phyloP scores from a whole-genome alignment of 2,888 invertebrate species.

The Amiota communis region DNA sequence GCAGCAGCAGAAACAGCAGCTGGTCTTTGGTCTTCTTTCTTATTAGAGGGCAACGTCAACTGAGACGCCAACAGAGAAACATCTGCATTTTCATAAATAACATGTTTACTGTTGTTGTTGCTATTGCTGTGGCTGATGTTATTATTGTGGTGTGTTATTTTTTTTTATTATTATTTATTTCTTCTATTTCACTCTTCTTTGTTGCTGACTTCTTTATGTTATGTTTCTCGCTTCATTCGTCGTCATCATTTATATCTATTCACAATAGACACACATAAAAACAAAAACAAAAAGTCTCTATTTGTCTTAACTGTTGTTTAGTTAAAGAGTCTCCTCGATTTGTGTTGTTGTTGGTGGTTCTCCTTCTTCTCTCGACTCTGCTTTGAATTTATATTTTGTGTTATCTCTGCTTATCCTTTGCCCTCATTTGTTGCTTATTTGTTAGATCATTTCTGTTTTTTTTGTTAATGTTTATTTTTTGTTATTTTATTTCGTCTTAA shows the following conservation, averaged over 20 bases:
- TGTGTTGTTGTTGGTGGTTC: slow-evolving; percentile 39
- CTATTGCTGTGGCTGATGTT: neutral
- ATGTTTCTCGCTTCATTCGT: slow-evolving; percentile 5
- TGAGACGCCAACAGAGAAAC: neutral
- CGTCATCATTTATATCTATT: slow-evolving; percentile 3
- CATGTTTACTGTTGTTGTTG: slow-evolving; percentile 16
- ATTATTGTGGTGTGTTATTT: no score
- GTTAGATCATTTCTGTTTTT: slow-evolving; percentile 9
- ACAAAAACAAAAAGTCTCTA: neutral
- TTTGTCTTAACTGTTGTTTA: neutral
- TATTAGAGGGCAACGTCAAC: slow-evolving; percentile 10
- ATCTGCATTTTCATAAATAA: slow-evolving; percentile 30
- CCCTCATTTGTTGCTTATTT: neutral
- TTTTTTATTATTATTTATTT: no score
- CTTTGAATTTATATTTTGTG: neutral
- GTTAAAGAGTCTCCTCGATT: slow-evolving; percentile 3
- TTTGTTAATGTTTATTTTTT: neutral
- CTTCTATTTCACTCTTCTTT: neutral
- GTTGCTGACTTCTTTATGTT: neutral
- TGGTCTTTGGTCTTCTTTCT: neutral
- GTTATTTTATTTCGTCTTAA: neutral
- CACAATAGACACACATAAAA: slow-evolving; percentile 8
- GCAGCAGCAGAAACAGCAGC: no score
- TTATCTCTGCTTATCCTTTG: slow-evolving; percentile 1
- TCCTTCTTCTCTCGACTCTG: slow-evolving; percentile 32